Percentiles rank a stretch among this genome's conserved stretches.
Evolutionary conservation across 1,140 invertebrate genomes (phyloP).

Genomic region (Vollenhovia emeryi): DNA sequence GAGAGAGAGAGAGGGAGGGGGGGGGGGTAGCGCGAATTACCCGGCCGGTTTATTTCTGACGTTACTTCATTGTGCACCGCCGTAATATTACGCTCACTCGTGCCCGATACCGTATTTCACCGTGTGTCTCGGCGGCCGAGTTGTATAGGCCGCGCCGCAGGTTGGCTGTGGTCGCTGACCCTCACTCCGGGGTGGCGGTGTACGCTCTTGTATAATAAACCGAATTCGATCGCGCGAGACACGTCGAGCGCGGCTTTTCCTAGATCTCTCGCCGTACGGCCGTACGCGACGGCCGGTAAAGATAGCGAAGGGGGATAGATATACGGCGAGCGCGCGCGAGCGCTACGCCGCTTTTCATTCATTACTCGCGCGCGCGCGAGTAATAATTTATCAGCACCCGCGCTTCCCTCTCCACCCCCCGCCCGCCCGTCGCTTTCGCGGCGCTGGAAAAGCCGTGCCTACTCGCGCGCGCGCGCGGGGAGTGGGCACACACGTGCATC

Average conservation of each 20-base stretch:
- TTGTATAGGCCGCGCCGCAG: conserved; percentile 73
- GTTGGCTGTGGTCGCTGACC: conserved; percentile 82
- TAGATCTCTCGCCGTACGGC: conserved; percentile 59
- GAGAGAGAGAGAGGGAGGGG: too few relatives aligned
- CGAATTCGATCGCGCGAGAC: conserved; percentile 82
- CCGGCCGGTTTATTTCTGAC: neutral
- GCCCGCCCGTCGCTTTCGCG: neutral
- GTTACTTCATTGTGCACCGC: neutral
- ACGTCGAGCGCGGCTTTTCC: conserved; percentile 60
- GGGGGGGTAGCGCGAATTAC: too few relatives aligned
- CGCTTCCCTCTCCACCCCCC: too few relatives aligned
- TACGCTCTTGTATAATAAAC: conserved; percentile 84
- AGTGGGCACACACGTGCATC: neutral
- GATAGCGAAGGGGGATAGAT: conserved; percentile 11
- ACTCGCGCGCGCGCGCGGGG: neutral
- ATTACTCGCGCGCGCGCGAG: conserved; percentile 43
- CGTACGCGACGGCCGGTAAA: conserved; percentile 41
- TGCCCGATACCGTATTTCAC: conserved; percentile 12
- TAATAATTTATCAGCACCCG: conserved; percentile 48
- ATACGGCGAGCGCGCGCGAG: neutral
- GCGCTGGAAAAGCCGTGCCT: conserved; percentile 1
- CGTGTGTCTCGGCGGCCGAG: neutral
- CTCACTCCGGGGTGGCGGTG: conserved; percentile 67
- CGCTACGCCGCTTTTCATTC: conserved; percentile 47
- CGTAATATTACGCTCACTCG: conserved; percentile 8